Base-by-base conservation (phyloP, 2,888 invertebrate species). In the Dicyrtoma fusca region DNA sequence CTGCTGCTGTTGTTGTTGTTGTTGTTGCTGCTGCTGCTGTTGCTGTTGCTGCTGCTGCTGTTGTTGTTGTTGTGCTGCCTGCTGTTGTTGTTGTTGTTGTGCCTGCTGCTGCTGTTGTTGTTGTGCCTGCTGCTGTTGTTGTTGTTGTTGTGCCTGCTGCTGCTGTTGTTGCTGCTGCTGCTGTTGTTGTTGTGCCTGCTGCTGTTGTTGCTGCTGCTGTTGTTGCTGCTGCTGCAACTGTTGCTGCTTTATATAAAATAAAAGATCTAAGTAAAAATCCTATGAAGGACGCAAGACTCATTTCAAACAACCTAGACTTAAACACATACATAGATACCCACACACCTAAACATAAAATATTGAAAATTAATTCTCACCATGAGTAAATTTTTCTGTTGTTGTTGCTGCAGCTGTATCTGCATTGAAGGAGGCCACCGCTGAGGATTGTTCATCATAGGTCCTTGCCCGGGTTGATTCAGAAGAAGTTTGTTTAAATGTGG, bases 1-100 rank as follows among this genome's bases (percentile, higher is more conserved):
- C 17, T 13, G 44, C 10, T 62, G 23, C 19, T 62, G 62, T 84
- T 87, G 86, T 25, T 55, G 71, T n/a, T 51, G 51, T 51, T 51
- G 8, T 51, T 51, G 10, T 51, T 51, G 51, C n/a, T n/a, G n/a
- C n/a, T n/a, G n/a, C 53, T 53, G 51, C n/a, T 51, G 6, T 17
- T 6, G 23, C 8, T 8, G 45, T 45, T 45, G 45, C 13, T 45
- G 45, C 8, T 8, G 45, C 45, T 45, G 45, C 45, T 45, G 45
- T 74, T 81, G 72, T 81, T 81, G 69, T 51, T 72, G 69, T 57
- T 72, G 69, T 11, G 69, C 68, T 45, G 68, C 72, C 23, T 72
- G 75, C 8, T 66, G 78, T 57, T 68, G 77, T 69, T 57, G 77
- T 68, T 70, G 77, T 65, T 68, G 74, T 19, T 74, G 74, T 23